These are phyloP conservation scores for Listrodromus nycthemerus DNA, from an alignment of 2,888 invertebrate species.

Conservation along the genomic window DNA sequence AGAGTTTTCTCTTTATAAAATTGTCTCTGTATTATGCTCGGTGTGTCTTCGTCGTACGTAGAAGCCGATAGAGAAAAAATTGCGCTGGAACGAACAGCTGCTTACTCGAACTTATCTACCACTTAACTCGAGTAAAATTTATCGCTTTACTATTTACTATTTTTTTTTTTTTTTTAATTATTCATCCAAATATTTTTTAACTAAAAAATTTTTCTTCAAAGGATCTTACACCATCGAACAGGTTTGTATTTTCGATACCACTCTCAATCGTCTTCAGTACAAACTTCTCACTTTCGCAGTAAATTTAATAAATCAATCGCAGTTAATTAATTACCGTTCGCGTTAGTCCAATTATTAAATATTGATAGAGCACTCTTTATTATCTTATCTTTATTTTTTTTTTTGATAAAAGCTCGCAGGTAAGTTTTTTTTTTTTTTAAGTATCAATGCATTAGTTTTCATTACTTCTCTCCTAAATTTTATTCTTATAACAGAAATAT, in stretches of 20 bases:
- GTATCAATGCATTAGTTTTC: neutral
- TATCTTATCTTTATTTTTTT: conserved; percentile 6
- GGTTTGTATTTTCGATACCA: conserved; percentile 44
- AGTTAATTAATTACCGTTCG: conserved; percentile 3
- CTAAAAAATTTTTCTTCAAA: neutral
- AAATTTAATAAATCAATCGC: neutral
- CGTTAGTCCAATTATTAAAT: neutral
- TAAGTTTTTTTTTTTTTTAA: conserved; percentile 41
- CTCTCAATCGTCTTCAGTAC: conserved; percentile 11
- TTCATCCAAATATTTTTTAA: conserved; percentile 10
- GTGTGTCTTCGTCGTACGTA: neutral
- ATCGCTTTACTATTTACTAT: neutral
- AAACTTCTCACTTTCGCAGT: conserved; percentile 4
- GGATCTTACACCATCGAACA: conserved; percentile 18
- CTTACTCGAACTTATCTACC: neutral
- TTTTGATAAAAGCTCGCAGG: conserved; percentile 19
- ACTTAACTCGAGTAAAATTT: neutral
- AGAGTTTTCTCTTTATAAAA: neutral
- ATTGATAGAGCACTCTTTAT: neutral
- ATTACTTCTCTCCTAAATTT: neutral
- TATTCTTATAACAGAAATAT: neutral
- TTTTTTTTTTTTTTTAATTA: conserved; percentile 14
- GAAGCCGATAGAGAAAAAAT: neutral
- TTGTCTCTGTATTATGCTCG: neutral
- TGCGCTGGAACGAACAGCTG: neutral